Base-by-base conservation (phyloP, 2,113 vertebrate species). In the Ceyx melanurus region DNA sequence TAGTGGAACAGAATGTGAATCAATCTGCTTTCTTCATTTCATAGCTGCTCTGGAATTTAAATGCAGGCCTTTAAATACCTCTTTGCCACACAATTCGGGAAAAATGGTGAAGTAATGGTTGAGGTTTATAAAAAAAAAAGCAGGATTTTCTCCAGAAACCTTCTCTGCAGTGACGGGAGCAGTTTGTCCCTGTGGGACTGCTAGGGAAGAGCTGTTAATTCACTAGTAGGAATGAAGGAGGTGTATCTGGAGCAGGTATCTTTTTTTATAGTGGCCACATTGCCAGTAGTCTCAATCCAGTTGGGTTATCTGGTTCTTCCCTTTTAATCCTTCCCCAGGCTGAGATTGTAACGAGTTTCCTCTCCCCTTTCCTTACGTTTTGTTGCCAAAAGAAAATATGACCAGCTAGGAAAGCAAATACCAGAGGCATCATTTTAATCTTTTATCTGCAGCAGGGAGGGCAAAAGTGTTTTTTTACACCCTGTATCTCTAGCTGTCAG, bases 21-120 rank as follows among this genome's bases (percentile, higher is more conserved):
- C 89, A 96, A 74, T 96, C 89, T 93, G 82, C 72, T 90, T 96
- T 87, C 67, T 91, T 85, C 84, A 48, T 93, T 95, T 85, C 48
- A 19, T 87, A 76, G 53, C 75, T 40, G 28, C 64, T 94, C 64
- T 5, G 3, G 74, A 89, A 89, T 92, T 92, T 87, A 85, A 88
- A 96, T 58, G 68, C 46, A 83, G 54, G 51, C n/a, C 61, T 83
- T 79, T 85, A 89, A 94, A 88, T 82, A 75, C 66, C 28, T 75
- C 65, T 87, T 81, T 90, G 78, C 78, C 77, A 89, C 74, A 85
- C 50, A 80, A 54, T 85, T 91, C 67, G 82, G 87, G 64, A 77
- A 95, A 80, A 80, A 89, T 77, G 29, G 48, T 70, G 71, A 84
- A 95, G 42, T 79, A 84, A 82, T 66, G 67, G 25, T 45, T 89